These are phyloP conservation scores for Vipera latastei DNA, from an alignment of 2,797 vertebrate genomes.

Conservation along the genomic window DNA sequence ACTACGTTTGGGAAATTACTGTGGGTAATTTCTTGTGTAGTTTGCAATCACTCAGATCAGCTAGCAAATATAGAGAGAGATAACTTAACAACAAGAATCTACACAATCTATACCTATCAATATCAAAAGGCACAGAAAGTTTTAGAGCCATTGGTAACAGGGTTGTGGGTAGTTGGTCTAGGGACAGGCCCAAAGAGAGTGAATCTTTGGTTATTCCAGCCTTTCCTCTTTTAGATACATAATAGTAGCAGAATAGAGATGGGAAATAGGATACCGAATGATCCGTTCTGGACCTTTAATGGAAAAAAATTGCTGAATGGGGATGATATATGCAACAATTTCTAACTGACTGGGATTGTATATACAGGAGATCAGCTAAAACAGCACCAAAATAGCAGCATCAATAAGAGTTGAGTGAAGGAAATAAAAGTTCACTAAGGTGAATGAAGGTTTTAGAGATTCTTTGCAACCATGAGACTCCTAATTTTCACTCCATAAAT, in stretches of 20 bases:
- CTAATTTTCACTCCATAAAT: neutral
- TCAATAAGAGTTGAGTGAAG: neutral
- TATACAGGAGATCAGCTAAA: neutral
- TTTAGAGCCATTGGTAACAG: neutral
- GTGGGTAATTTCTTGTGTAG: neutral
- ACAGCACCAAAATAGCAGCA: neutral
- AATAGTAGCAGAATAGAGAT: neutral
- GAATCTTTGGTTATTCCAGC: neutral
- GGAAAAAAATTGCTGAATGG: neutral
- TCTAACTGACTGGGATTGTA: neutral
- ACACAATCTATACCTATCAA: neutral
- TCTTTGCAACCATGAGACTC: neutral
- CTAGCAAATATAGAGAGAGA: neutral
- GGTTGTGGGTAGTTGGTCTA: neutral
- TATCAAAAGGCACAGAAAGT: neutral
- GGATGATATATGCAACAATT: neutral
- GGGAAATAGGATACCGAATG: neutral
- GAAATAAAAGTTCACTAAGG: neutral
- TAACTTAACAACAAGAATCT: neutral
- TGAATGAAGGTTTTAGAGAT: neutral
- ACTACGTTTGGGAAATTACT: neutral
- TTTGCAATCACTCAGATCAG: neutral
- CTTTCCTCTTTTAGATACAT: neutral
- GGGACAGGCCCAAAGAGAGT: neutral
- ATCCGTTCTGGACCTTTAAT: neutral